A percentile compares a stretch with the other conserved stretches of the same genome.
Conservation (phyloP, 2,888 invertebrate species). For the Andrena fulva region DNA sequence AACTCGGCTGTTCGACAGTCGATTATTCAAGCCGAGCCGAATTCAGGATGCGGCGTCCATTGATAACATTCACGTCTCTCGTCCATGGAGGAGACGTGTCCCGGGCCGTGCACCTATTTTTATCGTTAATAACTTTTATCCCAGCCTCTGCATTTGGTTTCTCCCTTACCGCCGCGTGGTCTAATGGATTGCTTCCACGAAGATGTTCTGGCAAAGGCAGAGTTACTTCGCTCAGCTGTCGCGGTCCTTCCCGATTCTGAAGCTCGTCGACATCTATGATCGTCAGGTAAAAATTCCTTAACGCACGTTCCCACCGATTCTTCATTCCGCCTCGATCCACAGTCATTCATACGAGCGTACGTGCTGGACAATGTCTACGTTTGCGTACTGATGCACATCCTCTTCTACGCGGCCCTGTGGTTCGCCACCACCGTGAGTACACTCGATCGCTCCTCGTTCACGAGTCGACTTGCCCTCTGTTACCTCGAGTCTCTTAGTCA, state of each 20-base stretch:
- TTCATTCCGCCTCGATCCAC: conserved; percentile 12
- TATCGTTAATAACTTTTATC: neutral
- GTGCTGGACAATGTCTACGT: conserved; percentile 79
- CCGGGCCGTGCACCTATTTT: conserved; percentile 8
- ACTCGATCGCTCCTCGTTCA: neutral
- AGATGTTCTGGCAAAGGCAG: conserved; percentile 70
- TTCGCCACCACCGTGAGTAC: conserved; percentile 79
- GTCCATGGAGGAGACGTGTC: conserved; percentile 27
- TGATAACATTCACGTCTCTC: conserved; percentile 22
- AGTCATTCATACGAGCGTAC: conserved; percentile 80
- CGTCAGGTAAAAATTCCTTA: conserved; percentile 72
- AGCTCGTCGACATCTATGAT: conserved; percentile 78
- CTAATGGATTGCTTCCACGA: conserved; percentile 63
- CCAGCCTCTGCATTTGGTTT: neutral
- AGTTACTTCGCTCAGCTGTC: conserved; percentile 69
- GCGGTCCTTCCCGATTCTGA: conserved; percentile 75
- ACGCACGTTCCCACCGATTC: neutral
- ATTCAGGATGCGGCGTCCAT: neutral
- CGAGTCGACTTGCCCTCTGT: neutral
- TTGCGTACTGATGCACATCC: conserved; percentile 77
- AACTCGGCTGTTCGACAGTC: conserved; percentile 36
- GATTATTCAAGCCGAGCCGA: conserved; percentile 14
- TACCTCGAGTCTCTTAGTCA: neutral
- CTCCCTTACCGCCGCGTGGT: conserved; percentile 2
- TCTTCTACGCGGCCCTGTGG: conserved; percentile 80